Evolutionary conservation across 2,113 vertebrate species (phyloP).

Genomic region (Cinclus mexicanus): DNA sequence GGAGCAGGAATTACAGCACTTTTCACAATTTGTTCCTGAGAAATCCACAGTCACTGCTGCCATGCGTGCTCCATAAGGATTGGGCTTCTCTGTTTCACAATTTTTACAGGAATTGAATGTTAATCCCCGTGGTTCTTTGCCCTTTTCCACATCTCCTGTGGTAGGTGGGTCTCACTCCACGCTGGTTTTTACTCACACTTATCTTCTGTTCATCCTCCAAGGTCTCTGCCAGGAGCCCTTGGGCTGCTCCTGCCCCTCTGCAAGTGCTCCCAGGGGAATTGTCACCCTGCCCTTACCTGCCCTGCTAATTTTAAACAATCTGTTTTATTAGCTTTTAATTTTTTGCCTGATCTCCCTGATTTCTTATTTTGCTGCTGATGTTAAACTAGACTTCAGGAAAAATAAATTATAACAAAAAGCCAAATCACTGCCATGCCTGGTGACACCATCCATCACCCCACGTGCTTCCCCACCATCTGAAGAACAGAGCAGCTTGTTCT

Average conservation of each 20-base stretch:
- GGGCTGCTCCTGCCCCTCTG: neutral
- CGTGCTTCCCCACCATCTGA: neutral
- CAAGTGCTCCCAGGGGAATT: neutral
- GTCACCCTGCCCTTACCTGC: neutral
- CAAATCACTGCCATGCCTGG: neutral
- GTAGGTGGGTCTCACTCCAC: neutral
- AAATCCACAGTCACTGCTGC: rapidly evolving
- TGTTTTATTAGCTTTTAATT: neutral
- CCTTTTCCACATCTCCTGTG: neutral
- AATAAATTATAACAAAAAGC: neutral
- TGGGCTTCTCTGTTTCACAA: rapidly evolving
- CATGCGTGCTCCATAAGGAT: rapidly evolving
- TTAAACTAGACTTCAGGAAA: neutral
- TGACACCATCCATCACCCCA: neutral
- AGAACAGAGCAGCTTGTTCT: neutral
- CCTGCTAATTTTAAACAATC: neutral
- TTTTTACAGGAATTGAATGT: neutral
- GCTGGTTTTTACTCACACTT: neutral
- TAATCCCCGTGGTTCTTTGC: neutral
- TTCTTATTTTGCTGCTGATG: neutral
- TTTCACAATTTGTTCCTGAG: neutral
- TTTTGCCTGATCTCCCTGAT: neutral
- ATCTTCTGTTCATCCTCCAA: neutral
- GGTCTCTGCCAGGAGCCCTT: neutral
- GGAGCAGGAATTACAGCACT: neutral